Conservation (phyloP, 2,888 invertebrate species). For the Rotaria socialis region DNA sequence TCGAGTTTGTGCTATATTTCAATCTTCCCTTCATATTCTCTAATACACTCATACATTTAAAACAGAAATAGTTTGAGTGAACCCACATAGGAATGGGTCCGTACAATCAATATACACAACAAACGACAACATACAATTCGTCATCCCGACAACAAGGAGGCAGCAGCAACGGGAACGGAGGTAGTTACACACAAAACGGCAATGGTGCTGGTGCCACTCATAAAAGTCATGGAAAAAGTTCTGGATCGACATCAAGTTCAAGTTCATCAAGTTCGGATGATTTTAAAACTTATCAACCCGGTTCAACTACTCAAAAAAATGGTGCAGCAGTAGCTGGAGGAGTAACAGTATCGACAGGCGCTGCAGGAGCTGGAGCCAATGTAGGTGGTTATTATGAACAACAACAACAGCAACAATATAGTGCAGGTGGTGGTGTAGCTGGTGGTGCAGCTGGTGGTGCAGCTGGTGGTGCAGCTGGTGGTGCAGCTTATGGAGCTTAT, state of each 20-base stretch:
- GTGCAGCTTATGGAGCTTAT: not conserved
- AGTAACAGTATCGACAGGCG: too few relatives aligned
- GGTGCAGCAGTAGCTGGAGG: not conserved
- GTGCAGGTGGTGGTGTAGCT: too few relatives aligned
- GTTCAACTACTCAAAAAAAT: not conserved
- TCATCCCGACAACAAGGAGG: not conserved
- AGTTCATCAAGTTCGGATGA: not conserved
- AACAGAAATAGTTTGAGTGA: not conserved
- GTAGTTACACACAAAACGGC: not conserved
- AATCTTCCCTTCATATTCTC: not conserved
- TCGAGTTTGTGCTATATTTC: not conserved
- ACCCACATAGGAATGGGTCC: conserved; percentile 22
- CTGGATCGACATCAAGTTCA: not conserved
- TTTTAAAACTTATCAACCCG: not conserved
- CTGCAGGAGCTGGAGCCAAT: not conserved
- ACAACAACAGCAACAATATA: not conserved
- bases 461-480: too few relatives aligned
- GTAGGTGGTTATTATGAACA: not conserved
- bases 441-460: too few relatives aligned
- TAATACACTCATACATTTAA: not conserved
- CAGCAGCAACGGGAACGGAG: not conserved
- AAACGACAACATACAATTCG: not conserved
- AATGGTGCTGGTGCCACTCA: not conserved
- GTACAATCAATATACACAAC: not conserved
- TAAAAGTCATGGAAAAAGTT: not conserved